Percentiles rank a stretch among this genome's conserved stretches.
phyloP scores from a whole-genome alignment of 2,113 vertebrate species.

The Melanerpes formicivorus region DNA sequence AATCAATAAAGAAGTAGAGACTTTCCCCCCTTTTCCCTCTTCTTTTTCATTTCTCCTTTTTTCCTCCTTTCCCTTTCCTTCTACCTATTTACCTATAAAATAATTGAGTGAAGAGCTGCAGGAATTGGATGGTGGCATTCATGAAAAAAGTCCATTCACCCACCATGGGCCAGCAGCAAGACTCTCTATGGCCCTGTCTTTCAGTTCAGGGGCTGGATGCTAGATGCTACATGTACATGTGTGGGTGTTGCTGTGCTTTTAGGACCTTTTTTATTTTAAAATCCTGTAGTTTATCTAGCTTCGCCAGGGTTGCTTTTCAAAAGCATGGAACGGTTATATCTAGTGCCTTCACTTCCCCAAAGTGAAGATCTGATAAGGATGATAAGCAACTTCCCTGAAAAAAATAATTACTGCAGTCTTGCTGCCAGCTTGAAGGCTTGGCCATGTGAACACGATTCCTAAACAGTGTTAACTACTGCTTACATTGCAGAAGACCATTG shows the following conservation, averaged over 20 bases:
- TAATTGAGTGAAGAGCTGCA: neutral
- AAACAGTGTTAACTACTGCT: neutral
- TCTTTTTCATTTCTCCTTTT: neutral
- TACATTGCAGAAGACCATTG: neutral
- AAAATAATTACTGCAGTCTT: neutral
- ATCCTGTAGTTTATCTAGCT: neutral
- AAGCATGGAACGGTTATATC: neutral
- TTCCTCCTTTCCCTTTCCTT: neutral
- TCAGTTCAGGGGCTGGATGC: neutral
- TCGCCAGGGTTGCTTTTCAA: neutral
- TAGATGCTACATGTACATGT: accelerated
- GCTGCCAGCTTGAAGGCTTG: neutral
- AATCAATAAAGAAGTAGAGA: neutral
- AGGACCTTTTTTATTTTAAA: neutral
- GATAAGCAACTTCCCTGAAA: neutral
- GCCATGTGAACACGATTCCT: neutral
- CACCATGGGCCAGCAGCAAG: neutral
- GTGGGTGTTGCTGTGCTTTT: neutral
- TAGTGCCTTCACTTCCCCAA: neutral
- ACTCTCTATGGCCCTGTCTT: neutral
- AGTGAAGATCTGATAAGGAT: neutral
- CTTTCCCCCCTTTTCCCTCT: accelerated
- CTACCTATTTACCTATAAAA: neutral
- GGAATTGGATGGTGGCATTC: neutral
- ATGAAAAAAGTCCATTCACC: neutral